Evolutionary conservation across 92 coral and sea anemone genomes (phyloP).

Genomic region (Scolanthus callimorphus): DNA sequence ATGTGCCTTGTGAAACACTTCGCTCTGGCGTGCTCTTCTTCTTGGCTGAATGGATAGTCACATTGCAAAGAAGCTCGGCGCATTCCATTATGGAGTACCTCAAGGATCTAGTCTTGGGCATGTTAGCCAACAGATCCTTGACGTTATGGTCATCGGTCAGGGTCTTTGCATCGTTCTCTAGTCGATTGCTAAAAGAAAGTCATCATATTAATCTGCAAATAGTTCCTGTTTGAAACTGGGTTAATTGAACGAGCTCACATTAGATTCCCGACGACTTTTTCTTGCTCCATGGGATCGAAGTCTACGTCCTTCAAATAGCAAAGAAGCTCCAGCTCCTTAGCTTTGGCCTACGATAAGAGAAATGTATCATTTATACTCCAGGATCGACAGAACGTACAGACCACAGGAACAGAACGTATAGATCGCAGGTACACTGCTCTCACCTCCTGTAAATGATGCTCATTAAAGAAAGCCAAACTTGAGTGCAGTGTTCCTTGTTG

Average conservation of each 20-base stretch:
- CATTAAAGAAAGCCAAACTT: slow-evolving; percentile 94
- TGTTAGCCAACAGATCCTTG: slow-evolving; percentile 24
- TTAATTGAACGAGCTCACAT: slow-evolving; percentile 86
- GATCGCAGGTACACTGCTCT: too few relatives aligned
- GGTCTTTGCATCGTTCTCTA: slow-evolving; percentile 61
- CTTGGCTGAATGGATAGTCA: slow-evolving; percentile 56
- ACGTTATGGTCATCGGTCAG: slow-evolving; percentile 12
- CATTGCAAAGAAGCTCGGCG: slow-evolving; percentile 81
- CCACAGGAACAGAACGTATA: too few relatives aligned
- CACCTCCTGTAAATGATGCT: slow-evolving; percentile 95
- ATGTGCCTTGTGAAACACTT: slow-evolving; percentile 65
- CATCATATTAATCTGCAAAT: background rate
- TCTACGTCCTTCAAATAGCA: slow-evolving; percentile 71
- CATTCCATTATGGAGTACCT: slow-evolving; percentile 79
- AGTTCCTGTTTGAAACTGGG: background rate
- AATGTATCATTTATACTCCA: too few relatives aligned
- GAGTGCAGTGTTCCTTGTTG: slow-evolving; percentile 71
- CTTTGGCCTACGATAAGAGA: slow-evolving; percentile 58
- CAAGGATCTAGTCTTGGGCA: slow-evolving; percentile 85
- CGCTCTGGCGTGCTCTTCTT: slow-evolving; percentile 52
- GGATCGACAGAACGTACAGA: too few relatives aligned
- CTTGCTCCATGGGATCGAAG: slow-evolving; percentile 90
- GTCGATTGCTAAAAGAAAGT: background rate
- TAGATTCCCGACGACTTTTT: slow-evolving; percentile 82
- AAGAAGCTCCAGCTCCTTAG: slow-evolving; percentile 87